Evolutionary conservation across 2,113 vertebrate genomes (phyloP).

Genomic region (Tangachromis dhanisi): DNA sequence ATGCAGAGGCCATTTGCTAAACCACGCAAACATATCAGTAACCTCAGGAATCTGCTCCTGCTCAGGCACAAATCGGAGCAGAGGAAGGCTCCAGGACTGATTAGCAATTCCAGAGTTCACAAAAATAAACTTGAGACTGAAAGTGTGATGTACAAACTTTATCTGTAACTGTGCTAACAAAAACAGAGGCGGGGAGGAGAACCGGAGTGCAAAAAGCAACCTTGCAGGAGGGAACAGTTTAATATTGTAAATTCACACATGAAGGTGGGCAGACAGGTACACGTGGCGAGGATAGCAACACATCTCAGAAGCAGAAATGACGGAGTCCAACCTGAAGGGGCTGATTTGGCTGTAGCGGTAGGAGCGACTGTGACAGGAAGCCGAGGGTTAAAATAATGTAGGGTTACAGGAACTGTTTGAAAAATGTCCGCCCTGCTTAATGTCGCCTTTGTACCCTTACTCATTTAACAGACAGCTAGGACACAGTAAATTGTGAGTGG

Average conservation of each 20-base stretch:
- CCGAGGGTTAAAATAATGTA: neutral
- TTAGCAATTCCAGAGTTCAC: neutral
- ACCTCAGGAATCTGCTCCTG: neutral
- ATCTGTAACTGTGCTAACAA: neutral
- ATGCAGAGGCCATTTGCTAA: neutral
- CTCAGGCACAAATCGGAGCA: neutral
- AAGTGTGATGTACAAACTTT: neutral
- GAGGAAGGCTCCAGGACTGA: neutral
- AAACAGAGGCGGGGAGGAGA: neutral
- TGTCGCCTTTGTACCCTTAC: neutral
- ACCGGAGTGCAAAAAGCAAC: neutral
- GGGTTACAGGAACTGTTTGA: neutral
- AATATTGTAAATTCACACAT: neutral
- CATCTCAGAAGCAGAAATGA: neutral
- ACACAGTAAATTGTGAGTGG: conserved; percentile 18
- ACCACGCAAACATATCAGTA: neutral
- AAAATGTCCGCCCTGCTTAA: neutral
- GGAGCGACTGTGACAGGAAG: neutral
- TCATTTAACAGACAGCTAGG: neutral
- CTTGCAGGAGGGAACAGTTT: neutral
- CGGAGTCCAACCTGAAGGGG: neutral
- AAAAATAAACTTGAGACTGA: neutral
- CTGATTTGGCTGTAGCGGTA: neutral
- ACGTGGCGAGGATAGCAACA: neutral
- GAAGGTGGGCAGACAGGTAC: neutral